These are phyloP conservation scores for Danionella dracula DNA, from an alignment of 2,797 vertebrate species.

Conservation along the genomic window DNA sequence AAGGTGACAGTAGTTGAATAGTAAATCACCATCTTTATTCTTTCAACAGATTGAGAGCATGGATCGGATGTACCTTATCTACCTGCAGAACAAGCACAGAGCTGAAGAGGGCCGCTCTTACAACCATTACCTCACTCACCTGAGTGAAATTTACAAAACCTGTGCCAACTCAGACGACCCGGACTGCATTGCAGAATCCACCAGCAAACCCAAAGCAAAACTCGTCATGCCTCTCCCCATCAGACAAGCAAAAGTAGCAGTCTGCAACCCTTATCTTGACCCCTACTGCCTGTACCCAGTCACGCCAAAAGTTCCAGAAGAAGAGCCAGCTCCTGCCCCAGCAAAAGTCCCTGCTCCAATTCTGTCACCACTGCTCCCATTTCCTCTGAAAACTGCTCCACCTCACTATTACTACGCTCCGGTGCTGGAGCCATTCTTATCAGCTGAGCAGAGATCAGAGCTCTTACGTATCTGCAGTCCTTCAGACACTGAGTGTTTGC, in stretches of 20 bases:
- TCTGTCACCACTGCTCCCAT: slow-evolving; percentile 56
- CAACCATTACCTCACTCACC: slow-evolving; percentile 70
- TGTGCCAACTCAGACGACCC: slow-evolving; percentile 73
- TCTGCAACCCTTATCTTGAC: slow-evolving; percentile 73
- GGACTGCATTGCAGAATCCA: slow-evolving; percentile 71
- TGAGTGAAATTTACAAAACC: slow-evolving; percentile 70
- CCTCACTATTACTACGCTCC: slow-evolving; percentile 66
- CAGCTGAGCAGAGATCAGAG: slow-evolving; percentile 60
- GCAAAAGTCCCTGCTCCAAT: slow-evolving; percentile 59
- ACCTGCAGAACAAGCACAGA: slow-evolving; percentile 73
- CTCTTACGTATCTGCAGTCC: slow-evolving; percentile 71
- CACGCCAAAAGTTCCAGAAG: slow-evolving; percentile 40
- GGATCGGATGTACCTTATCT: slow-evolving; percentile 69
- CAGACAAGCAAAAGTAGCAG: slow-evolving; percentile 54
- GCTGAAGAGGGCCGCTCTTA: slow-evolving; percentile 63
- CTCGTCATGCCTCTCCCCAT: slow-evolving; percentile 63
- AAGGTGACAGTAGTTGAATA: neutral
- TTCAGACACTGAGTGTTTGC: slow-evolving; percentile 71
- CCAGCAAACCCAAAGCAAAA: slow-evolving; percentile 70
- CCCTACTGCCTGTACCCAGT: slow-evolving; percentile 64
- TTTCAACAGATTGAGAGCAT: slow-evolving; percentile 65
- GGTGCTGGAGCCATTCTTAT: slow-evolving; percentile 64
- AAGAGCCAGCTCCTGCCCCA: slow-evolving; percentile 37
- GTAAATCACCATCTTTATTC: neutral
- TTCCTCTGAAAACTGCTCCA: slow-evolving; percentile 52